Conservation (phyloP, 2,888 invertebrate genomes). For the Trachelus iudaicus region DNA sequence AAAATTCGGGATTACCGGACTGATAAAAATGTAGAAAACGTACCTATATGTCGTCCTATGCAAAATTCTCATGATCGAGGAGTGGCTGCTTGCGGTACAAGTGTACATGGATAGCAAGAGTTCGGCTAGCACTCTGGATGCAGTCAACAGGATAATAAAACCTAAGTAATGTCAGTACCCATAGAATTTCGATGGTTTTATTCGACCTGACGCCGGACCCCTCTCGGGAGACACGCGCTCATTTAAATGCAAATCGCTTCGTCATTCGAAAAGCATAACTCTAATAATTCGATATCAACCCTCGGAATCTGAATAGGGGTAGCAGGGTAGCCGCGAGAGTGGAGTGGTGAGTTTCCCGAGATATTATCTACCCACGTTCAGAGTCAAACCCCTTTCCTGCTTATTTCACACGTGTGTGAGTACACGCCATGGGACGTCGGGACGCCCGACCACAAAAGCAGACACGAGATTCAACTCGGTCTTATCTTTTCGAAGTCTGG, state of each 20-base stretch:
- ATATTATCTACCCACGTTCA: neutral
- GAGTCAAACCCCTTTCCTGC: constrained; percentile 1
- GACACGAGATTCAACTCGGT: neutral
- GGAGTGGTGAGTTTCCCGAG: constrained; percentile 4
- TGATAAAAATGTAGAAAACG: constrained; percentile 35
- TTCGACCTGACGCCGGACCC: constrained; percentile 36
- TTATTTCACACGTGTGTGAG: neutral
- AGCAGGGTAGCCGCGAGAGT: neutral
- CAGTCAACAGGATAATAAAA: constrained; percentile 37
- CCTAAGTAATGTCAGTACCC: constrained; percentile 36
- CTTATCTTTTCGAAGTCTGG: neutral
- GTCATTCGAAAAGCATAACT: constrained; percentile 50
- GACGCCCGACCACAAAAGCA: neutral
- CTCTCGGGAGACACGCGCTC: constrained; percentile 37
- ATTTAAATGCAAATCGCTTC: constrained; percentile 56
- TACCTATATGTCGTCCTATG: constrained; percentile 7
- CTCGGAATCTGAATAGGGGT: constrained; percentile 3
- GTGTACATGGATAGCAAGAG: neutral
- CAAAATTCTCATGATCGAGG: constrained; percentile 26
- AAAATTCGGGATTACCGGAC: constrained; percentile 23
- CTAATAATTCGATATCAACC: constrained; percentile 40
- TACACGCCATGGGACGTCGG: neutral
- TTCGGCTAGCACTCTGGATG: neutral
- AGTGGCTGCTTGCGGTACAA: neutral
- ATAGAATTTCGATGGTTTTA: constrained; percentile 33